Evolutionary conservation across 2,888 invertebrate species (phyloP), one percentile per base, ranked within the genome.

Genomic region (Polyommatus icarus): DNA sequence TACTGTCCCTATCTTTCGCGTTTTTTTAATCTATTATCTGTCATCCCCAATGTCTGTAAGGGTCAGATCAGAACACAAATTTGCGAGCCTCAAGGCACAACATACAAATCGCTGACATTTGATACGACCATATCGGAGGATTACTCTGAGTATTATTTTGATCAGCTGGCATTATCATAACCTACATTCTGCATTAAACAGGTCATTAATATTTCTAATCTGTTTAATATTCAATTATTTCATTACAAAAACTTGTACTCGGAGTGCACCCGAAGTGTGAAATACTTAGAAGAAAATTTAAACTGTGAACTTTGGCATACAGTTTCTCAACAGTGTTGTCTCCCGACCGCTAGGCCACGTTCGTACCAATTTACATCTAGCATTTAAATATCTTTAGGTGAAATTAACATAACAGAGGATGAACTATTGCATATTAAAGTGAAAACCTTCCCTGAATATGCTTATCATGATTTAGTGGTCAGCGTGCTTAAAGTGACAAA

Each of bases 41-140:
- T 72, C 4, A 36, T 40, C 36, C 54, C 29, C 36, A 59, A 71
- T 71, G n/a, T 24, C 10, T 24, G 46, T 71, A 71, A 46, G 46
- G 71, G 46, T 20, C 50, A 77, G n/a, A 29, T 76, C 61, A 36
- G 20, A 29, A 79, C 50, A 78, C 77, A 80, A 80, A 79, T 80
- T 80, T 78, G 76, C 81, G 78, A 80, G 81, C 82, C 81, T 81
- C 78, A 79, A 81, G 81, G 84, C 84, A 82, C 84, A 85, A 82
- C 85, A 84, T 87, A 86, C 84, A 83, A 84, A 83, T 84, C 83
- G 84, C 85, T 89, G 89, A 85, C 89, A 90, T 89, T 88, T 89
- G 81, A 83, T 83, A 83, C 80, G 71, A 84, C 84, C 85, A 82
- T 81, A 85, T 84, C 84, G 83, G 84, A 84, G 85, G 82, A 80